A percentile compares a stretch with the other conserved stretches of the same genome.
Conservation (phyloP, 2,113 vertebrate genomes). For the Micronycteris hirsuta region DNA sequence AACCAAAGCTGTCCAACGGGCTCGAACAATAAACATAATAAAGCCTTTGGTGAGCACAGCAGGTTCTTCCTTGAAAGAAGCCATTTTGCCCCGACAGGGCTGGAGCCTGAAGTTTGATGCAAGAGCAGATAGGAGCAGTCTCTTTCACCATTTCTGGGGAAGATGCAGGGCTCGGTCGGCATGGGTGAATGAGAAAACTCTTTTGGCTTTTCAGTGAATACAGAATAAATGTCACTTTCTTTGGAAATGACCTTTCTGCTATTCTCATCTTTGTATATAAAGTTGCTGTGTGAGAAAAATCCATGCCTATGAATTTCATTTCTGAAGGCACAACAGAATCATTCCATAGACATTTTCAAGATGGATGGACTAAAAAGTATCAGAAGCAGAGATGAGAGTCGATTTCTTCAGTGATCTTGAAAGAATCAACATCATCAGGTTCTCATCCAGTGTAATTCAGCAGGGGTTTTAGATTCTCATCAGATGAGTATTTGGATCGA, state of each 20-base stretch:
- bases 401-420: constrained; percentile 61
- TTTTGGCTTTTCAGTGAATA: constrained; percentile 70
- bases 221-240: constrained; percentile 66
- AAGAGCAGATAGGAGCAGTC: constrained; percentile 42
- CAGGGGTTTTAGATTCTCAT: constrained; percentile 41
- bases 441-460: constrained; percentile 18
- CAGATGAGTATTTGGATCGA: neutral
- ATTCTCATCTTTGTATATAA: constrained; percentile 73
- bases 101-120: constrained; percentile 34
- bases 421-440: constrained; percentile 51
- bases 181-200: constrained; percentile 58
- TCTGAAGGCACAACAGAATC: constrained; percentile 62
- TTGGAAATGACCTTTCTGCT: constrained; percentile 74
- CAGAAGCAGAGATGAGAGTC: constrained; percentile 45
- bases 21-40: constrained; percentile 35
- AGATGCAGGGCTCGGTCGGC: neutral
- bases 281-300: constrained; percentile 69
- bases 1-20: constrained; percentile 38
- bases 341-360: constrained; percentile 69
- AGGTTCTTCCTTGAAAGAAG: constrained; percentile 42
- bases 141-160: constrained; percentile 53
- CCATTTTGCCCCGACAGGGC: constrained; percentile 41
- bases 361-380: constrained; percentile 63
- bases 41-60: constrained; percentile 17
- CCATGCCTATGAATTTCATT: constrained; percentile 69